Evolutionary conservation across 2,113 vertebrate genomes (phyloP), one percentile per base, ranked within the genome.

Genomic region (Cyphomyrus plagiostoma): DNA sequence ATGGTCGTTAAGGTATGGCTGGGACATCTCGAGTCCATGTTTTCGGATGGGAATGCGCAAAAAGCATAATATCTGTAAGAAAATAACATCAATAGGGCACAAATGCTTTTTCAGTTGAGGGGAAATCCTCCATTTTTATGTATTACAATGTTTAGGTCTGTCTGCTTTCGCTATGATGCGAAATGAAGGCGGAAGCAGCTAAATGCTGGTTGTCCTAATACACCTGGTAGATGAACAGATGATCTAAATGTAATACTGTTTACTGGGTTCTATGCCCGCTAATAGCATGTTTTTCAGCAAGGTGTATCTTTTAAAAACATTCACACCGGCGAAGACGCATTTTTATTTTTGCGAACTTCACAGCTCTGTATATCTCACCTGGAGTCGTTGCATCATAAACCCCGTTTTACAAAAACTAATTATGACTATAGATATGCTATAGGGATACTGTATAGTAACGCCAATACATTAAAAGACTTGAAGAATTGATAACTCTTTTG

Each of bases 1-100:
- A 92, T 91, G 91, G 93, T 94, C 93, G 84, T 95, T 95, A 95
- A 94, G 93, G 93, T 95, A 94, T 92, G 92, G 92, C 94, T 92
- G 92, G 93, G 91, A 94, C 91, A 91, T 89, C 62, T 92, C 91
- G 92, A 93, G 83, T 89, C 90, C 85, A 91, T 90, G 91, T 94
- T 92, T 94, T 92, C 91, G 92, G 90, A 94, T 92, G 92, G 90
- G 58, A 92, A 93, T 89, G 88, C 91, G 90, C 90, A 91, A 89
- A 92, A 90, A 83, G 88, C 77, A 89, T 74, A 62, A 84, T 90
- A 89, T 91, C 80, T 77, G n/a, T 83, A 86, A 83, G 35, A 42
- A 52, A 70, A 88, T 89, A 42, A 74, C 74, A 85, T 88, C 62
- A 30, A 13, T 48, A 86, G 48, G 80, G 66, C 86, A 80, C 82